Base-by-base conservation (phyloP, 2,888 invertebrate species). In the Tetropium fuscum region DNA sequence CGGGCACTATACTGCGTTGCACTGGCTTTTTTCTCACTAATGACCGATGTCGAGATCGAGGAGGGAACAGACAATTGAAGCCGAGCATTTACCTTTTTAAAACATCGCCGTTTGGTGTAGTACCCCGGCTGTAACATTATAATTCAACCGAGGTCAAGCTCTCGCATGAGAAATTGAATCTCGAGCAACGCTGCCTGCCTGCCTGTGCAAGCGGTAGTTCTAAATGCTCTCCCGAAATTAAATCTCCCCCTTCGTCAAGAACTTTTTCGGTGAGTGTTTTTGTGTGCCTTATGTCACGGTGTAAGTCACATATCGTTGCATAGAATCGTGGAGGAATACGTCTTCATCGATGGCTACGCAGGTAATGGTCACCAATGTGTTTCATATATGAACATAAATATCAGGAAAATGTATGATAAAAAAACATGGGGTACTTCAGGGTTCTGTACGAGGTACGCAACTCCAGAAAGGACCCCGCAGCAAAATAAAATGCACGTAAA, bases 141-240 rank as follows among this genome's bases (percentile, higher is more conserved):
- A 69, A 72, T 70, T 65, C 64, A 65, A 58, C 66, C 73, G 72
- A 73, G 73, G 73, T 73, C 73, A 73, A 60, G 65, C 61, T 66
- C 63, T 67, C 67, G 68, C 72, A 73, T 68, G 71, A 68, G 64
- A 64, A n/a, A 63, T 58, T 60, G 58, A 59, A 59, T 66, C 62
- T 64, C 60, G 58, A 63, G 47, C 67, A 60, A n/a, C n/a, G n/a
- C 60, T 62, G 51, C 55, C 40, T 40, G 40, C n/a, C n/a, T 18
- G 38, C n/a, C 36, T 16, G 41, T n/a, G n/a, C n/a, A n/a, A 38
- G 55, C 22, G 20, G 32, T 40, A 38, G 38, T 55, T 47, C 47
- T 36, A 47, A 47, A 47, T 47, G 8, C 44, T 36, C 22, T 43
- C 16, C 34, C 22, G 25, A 43, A 47, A 57, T 48, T 34, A 56